Evolutionary conservation across 2,113 vertebrate genomes (phyloP), one percentile per base, ranked within the genome.

Genomic region (Oceanodroma tethys): DNA sequence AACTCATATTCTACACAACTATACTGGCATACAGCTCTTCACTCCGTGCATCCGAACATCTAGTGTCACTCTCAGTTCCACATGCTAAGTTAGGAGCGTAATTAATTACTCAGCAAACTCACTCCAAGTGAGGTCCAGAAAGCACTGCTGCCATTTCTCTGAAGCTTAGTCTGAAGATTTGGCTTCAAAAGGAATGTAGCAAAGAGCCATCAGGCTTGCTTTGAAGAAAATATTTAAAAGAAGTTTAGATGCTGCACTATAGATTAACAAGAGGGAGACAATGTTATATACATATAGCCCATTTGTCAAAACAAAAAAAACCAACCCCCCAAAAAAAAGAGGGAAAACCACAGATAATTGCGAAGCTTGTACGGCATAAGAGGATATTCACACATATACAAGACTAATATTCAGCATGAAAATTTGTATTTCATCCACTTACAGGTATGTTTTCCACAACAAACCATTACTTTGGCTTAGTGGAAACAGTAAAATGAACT

Each of bases 51-150:
- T 43, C 18, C 74, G 72, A 48, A 76, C 17, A 17, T 4, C 10
- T 7, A 63, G 22, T 2, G 13, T 19, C 18, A 30, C 13, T 7
- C 26, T 53, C 23, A 23, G 29, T 26, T 60, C 11, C 23, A 11
- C 0, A 1, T 23, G 23, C 20, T 38, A 59, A 47, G 15, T 19
- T 25, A 19, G 19, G 16, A 78, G 21, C 0, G 0, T 18, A 70
- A 29, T 16, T 43, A 19, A 59, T 32, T 38, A 45, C 27, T 38
- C 3, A 0, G 30, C 10, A 22, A 7, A 38, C 42, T 67, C 20
- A 36, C 36, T 73, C 15, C 66, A 60, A 43, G 14, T 8, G 7
- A 91, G 65, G 52, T 55, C 50, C 59, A 67, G 32, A 62, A 72
- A 68, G n/a, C 30, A 55, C 27, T 7, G 8, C 9, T 56, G 43